Base-by-base conservation (phyloP, 2,113 vertebrate species). In the Haemorhous mexicanus region DNA sequence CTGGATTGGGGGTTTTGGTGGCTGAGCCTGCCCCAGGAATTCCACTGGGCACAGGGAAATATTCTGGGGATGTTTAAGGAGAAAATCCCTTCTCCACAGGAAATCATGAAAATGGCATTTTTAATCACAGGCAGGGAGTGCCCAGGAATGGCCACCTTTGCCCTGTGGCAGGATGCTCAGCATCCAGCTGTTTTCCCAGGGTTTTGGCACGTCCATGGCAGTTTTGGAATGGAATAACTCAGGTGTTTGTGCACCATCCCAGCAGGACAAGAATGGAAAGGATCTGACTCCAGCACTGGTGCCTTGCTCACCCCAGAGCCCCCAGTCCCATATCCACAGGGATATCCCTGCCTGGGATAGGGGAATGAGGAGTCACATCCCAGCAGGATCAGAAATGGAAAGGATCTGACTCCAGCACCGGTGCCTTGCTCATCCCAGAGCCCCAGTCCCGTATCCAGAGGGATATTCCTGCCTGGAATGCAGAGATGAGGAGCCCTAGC, bases 261-360 rank as follows among this genome's bases (percentile, higher is more conserved):
- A 2, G 26, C 50, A 55, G 61, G 32, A 58, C 7, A 6, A 4
- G 59, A 47, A 24, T 30, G 35, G 35, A 14, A 49, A 56, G 11
- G 28, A 5, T 69, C 23, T 11, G 78, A 49, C 43, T 41, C 53
- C 52, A 33, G 11, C 39, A 11, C 39, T 39, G 39, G 39, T 39
- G 39, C 35, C 9, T 68, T 18, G 28, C 28, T n/a, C 35, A 23
- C 8, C 33, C 73, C 73, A 37, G 43, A 30, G n/a, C 7, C 22
- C 46, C 39, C 2, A 1, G 1, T 30, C 37, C 35, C 12, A 0
- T 2, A 46, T 41, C 84, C 6, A 1, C 0, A 1, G n/a, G 28
- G 26, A 43, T 27, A n/a, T n/a, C n/a, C 56, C n/a, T 59, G n/a
- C 56, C n/a, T 59, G 56, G 22, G 56, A 16, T 8, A 35, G 22